Percentiles rank a stretch among this genome's conserved stretches.
Conservation (phyloP, 2,113 vertebrate species). For the Salvator merianae region DNA sequence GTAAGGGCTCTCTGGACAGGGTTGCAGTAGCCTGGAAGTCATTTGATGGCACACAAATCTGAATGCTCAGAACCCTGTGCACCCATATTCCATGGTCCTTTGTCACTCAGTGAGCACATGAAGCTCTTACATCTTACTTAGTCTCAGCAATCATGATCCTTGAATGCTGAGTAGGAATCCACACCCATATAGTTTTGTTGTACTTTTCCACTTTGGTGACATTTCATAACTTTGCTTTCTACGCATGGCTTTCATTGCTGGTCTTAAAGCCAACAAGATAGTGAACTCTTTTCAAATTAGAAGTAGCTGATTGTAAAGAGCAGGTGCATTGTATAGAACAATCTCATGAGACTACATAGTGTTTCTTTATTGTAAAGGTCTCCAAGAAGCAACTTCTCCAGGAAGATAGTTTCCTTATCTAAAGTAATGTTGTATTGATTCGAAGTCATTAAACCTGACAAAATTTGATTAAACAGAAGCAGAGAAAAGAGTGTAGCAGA, state of each 20-base stretch:
- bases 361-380: not conserved
- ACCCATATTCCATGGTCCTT: not conserved
- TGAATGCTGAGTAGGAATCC: not conserved
- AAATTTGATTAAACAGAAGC: conserved; percentile 52
- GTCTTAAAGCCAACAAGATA: not conserved
- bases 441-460: conserved; percentile 45
- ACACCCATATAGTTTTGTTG: not conserved
- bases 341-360: not conserved
- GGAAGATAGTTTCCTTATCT: not conserved
- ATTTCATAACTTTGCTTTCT: not conserved
- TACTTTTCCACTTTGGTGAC: not conserved
- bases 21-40: not conserved
- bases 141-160: not conserved
- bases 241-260: not conserved
- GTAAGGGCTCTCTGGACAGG: not conserved
- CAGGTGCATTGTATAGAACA: not conserved
- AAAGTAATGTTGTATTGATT: conserved; percentile 12
- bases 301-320: not conserved
- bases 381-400: not conserved
- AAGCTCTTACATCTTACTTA: not conserved
- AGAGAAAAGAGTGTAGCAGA: conserved; percentile 15
- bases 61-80: not conserved
- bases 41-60: not conserved
- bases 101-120: not conserved
- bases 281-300: conserved; percentile 4